A percentile compares a stretch with the other conserved stretches of the same genome.
Conservation (phyloP, 2,888 invertebrate genomes). For the Zaprionus obscuricornis region DNA sequence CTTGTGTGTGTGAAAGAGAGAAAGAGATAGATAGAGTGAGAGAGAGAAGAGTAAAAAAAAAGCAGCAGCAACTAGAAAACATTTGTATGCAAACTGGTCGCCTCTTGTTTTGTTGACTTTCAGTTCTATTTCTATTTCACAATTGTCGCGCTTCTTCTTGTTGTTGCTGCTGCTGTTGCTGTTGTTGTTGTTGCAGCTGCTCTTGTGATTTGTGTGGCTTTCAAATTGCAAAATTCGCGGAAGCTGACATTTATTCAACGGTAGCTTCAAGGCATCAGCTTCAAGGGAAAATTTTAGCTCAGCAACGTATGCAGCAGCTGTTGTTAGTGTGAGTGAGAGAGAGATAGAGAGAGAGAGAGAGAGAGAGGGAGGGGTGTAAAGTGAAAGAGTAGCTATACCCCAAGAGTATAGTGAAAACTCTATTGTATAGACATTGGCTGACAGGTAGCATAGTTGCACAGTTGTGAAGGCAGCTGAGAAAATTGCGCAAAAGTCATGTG, state of each 20-base stretch:
- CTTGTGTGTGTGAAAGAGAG: too few species aligned
- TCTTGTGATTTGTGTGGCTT: constrained; percentile 75
- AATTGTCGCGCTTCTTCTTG: too few species aligned
- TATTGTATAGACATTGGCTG: constrained; percentile 49
- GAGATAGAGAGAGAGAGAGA: neutral
- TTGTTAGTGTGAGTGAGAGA: neutral
- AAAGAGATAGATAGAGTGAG: too few species aligned
- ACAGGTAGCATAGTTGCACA: too few species aligned
- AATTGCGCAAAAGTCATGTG: too few species aligned
- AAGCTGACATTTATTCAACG: constrained; percentile 74
- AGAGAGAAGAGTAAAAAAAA: neutral
- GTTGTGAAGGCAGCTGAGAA: too few species aligned
- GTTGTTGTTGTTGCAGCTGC: constrained; percentile 36
- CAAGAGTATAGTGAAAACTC: too few species aligned
- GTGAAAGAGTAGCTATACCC: too few species aligned
- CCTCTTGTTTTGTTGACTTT: constrained; percentile 54
- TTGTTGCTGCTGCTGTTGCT: constrained; percentile 23
- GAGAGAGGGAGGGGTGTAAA: neutral
- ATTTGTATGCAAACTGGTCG: constrained; percentile 53
- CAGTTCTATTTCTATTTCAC: constrained; percentile 34
- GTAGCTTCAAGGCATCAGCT: constrained; percentile 12
- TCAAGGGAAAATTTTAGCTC: too few species aligned
- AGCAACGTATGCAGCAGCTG: neutral
- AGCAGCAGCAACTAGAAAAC: constrained; percentile 31
- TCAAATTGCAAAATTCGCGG: constrained; percentile 76